Evolutionary conservation across 2,888 invertebrate genomes (phyloP).

Genomic region (Latheticus oryzae): DNA sequence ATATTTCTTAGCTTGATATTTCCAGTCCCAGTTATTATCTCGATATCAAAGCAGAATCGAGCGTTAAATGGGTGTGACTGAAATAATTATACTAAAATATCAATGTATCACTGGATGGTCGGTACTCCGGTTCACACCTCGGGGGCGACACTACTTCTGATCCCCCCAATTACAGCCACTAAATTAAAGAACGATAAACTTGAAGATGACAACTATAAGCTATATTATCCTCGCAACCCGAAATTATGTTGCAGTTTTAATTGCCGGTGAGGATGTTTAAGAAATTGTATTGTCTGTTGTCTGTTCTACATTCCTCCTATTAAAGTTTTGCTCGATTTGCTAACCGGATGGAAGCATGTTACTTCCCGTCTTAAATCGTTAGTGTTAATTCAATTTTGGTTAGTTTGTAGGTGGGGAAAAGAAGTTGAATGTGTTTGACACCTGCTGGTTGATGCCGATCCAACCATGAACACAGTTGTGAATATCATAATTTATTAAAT

Average conservation of each 20-base stretch:
- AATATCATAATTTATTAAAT: conserved; percentile 54
- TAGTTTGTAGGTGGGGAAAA: conserved; percentile 24
- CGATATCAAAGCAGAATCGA: conserved; percentile 59
- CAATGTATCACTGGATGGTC: conserved; percentile 60
- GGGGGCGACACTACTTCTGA: conserved; percentile 60
- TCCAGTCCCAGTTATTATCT: conserved; percentile 53
- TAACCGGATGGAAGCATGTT: too few relatives aligned
- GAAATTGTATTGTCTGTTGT: conserved; percentile 13
- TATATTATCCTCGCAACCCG: conserved; percentile 37
- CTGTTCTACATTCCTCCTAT: conserved; percentile 37
- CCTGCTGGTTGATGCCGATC: conserved; percentile 50
- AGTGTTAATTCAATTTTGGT: conserved; percentile 57
- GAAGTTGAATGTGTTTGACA: conserved; percentile 45
- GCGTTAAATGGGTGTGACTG: conserved; percentile 64
- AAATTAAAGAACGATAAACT: conserved; percentile 61
- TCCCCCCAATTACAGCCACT: conserved; percentile 64
- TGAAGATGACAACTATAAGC: conserved; percentile 32
- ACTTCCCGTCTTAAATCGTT: conserved; percentile 60
- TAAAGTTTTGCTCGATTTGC: too few relatives aligned
- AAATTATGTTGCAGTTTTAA: conserved; percentile 39
- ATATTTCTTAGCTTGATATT: conserved; percentile 35
- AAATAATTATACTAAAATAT: conserved; percentile 66
- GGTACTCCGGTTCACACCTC: conserved; percentile 61
- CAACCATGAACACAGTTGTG: conserved; percentile 51
- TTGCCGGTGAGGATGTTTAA: conserved; percentile 30